These are phyloP conservation scores for Habrosyne pyritoides DNA, from an alignment of 2,888 invertebrate species.

Conservation along the genomic window DNA sequence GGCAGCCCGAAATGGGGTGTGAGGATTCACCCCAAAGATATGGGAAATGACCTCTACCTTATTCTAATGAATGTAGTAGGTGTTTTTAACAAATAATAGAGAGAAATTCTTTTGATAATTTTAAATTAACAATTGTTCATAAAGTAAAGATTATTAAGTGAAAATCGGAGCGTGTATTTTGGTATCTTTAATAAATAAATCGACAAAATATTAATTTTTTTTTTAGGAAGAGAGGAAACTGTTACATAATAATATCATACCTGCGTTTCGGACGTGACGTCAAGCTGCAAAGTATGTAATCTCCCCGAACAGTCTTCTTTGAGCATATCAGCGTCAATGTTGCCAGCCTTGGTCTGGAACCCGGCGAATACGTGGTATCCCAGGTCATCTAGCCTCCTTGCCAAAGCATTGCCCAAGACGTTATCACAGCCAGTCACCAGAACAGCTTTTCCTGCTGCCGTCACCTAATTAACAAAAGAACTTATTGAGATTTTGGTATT, in stretches of 20 bases:
- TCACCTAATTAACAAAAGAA: slow-evolving; percentile 83
- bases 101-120: too few species aligned
- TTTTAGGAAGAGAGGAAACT: too few species aligned
- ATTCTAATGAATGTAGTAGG: slow-evolving; percentile 15
- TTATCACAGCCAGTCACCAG: slow-evolving; percentile 93
- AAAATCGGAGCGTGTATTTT: too few species aligned
- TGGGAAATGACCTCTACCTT: slow-evolving; percentile 13
- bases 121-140: too few species aligned
- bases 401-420: slow-evolving; percentile 88
- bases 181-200: too few species aligned
- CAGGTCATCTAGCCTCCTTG: slow-evolving; percentile 91
- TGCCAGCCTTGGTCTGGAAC: slow-evolving; percentile 87
- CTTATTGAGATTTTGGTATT: too few species aligned
- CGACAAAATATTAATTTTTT: too few species aligned
- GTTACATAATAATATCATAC: slow-evolving; percentile 46
- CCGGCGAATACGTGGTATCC: slow-evolving; percentile 96
- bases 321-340: slow-evolving; percentile 88
- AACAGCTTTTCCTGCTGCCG: slow-evolving; percentile 92
- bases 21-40: background rate
- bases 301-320: slow-evolving; percentile 91
- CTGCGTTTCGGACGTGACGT: slow-evolving; percentile 91
- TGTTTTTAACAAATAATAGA: background rate
- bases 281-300: slow-evolving; percentile 89
- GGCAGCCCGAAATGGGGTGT: background rate
- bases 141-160: too few species aligned